Evolutionary conservation across 2,797 vertebrate species (phyloP), one percentile per base, ranked within the genome.

Genomic region (Halcyon leucocephala): DNA sequence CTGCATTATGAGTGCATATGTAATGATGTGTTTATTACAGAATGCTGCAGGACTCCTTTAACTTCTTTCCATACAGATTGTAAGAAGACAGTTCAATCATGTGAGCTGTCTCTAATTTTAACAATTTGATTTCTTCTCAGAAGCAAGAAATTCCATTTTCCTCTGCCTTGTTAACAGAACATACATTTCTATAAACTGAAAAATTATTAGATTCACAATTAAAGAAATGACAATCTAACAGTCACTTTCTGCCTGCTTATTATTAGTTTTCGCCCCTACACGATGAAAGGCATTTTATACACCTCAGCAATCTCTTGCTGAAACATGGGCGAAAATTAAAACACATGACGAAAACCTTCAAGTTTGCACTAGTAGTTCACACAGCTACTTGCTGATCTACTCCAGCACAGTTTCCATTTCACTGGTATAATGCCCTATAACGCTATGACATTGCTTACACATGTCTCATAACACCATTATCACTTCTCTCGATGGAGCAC

Each of bases 401-500:
- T 51, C 20, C 29, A 90, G 8, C 12, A 52, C 10, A 55, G 74
- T 70, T 71, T 28, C 31, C 28, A 9, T 52, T 55, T 67, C 18
- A 12, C 10, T 52, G 9, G 2, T 69, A 28, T 19, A 39, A 82
- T 42, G 8, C 15, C 25, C 9, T 82, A 1, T 31, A 61, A 48
- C 37, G 54, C 15, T 15, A 9, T 9, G 37, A 44, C 46, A 37
- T 37, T 31, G 15, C 31, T 86, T 82, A 33, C 21, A 12, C 35
- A 51, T 9, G 2, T 67, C 55, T 88, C 52, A 83, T 42, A 72
- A 33, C 61, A 71, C 15, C 1, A 1, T 67, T 65, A 84, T 35
- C 41, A 35, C 22, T 48, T 29, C 21, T 69, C 66, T 70, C 0
- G 0, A 58, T 21, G 48, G 44, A 21, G 8, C 21, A 49, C 26